These are phyloP conservation scores for Brachionus plicatilis DNA, from an alignment of 1,140 invertebrate species.

Conservation along the genomic window DNA sequence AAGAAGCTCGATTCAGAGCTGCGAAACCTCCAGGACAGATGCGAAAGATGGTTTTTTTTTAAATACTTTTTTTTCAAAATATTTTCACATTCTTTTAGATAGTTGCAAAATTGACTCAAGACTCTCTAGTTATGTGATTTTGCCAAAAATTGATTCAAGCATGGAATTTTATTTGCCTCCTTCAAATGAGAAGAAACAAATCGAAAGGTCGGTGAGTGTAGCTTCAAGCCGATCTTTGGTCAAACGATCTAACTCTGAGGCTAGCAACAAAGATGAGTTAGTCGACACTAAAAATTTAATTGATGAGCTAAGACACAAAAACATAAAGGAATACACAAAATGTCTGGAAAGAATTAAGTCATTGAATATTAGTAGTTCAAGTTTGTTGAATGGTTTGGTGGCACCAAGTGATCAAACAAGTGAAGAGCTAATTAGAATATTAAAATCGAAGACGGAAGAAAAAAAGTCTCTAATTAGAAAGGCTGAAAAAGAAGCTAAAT, in stretches of 20 bases:
- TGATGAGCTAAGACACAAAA: neutral
- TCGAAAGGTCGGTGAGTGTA: neutral
- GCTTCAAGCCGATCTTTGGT: neutral
- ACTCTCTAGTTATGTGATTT: neutral
- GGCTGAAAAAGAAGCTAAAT: conserved; percentile 9
- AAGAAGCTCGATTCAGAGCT: neutral
- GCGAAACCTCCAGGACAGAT: neutral
- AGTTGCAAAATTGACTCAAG: neutral
- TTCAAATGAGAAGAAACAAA: neutral
- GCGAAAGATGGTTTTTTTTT: neutral
- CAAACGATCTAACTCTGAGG: neutral
- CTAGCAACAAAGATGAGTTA: neutral
- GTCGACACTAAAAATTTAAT: neutral
- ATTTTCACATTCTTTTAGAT: neutral
- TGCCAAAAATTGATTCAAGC: neutral
- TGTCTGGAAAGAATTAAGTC: neutral
- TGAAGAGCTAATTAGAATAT: neutral
- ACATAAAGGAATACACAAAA: neutral
- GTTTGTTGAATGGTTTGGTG: neutral
- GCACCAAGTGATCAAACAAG: neutral
- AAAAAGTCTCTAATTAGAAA: neutral
- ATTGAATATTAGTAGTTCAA: neutral
- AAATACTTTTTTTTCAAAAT: neutral
- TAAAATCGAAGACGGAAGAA: neutral
- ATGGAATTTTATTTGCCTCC: neutral